Conservation (phyloP, 2,113 vertebrate species). For the Stegastes partitus region DNA sequence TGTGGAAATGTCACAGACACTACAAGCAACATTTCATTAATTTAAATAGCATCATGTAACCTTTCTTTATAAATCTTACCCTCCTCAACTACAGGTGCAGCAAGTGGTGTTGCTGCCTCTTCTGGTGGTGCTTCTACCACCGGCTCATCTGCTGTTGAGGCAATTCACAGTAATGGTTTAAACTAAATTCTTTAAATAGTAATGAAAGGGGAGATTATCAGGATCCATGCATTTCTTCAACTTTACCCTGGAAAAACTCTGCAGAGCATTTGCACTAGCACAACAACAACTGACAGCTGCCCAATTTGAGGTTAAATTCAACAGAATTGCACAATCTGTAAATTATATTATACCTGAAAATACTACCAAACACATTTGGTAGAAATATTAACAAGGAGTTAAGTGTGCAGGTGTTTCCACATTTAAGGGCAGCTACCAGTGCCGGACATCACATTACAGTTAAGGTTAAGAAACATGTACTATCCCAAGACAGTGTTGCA, state of each 20-base stretch:
- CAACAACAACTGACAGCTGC: slow-evolving; percentile 26
- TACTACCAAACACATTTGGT: background rate
- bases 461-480: background rate
- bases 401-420: background rate
- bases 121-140: slow-evolving; percentile 42
- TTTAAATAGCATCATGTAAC: background rate
- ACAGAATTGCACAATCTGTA: background rate
- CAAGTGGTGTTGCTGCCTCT: slow-evolving; percentile 45
- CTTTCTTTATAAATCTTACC: slow-evolving; percentile 52
- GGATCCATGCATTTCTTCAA: slow-evolving; percentile 41
- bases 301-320: background rate
- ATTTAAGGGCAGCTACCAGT: slow-evolving; percentile 25
- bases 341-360: background rate
- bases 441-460: background rate
- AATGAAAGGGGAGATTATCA: background rate
- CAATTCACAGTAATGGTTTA: slow-evolving; percentile 36
- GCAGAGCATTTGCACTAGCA: slow-evolving; percentile 26
- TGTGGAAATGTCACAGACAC: background rate
- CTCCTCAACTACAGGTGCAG: slow-evolving; percentile 56
- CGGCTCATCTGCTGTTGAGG: slow-evolving; percentile 61
- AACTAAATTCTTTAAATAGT: background rate
- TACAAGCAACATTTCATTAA: background rate
- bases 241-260: slow-evolving; percentile 1
- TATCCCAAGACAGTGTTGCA: background rate
- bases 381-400: background rate